A percentile compares a stretch with the other conserved stretches of the same genome.
Evolutionary conservation across 2,113 vertebrate genomes (phyloP).

Genomic region (Pholis gunnellus): DNA sequence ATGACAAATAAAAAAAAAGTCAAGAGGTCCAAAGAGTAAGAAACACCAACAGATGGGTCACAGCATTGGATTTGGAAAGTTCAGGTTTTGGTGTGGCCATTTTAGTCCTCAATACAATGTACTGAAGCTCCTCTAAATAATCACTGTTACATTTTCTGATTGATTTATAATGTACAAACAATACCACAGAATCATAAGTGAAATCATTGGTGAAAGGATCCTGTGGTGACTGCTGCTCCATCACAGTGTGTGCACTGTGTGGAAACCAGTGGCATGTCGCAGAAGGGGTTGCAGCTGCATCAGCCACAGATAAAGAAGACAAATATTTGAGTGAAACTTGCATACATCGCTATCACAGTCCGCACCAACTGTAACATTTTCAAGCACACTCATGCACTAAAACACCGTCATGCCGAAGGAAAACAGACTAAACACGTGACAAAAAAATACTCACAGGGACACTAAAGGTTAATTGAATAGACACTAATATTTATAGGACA

Average conservation of each 20-base stretch:
- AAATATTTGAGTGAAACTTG: background rate
- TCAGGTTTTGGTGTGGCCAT: background rate
- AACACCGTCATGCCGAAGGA: background rate
- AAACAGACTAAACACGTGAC: background rate
- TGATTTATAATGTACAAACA: background rate
- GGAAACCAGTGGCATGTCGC: background rate
- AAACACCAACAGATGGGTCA: background rate
- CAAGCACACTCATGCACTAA: background rate
- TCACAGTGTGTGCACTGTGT: background rate
- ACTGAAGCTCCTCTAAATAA: background rate
- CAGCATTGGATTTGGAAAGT: slow-evolving; percentile 5
- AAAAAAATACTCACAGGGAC: background rate
- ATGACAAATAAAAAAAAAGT: slow-evolving; percentile 9
- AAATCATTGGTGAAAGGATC: background rate
- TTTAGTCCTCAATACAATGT: background rate
- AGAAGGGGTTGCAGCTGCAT: background rate
- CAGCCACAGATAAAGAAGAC: slow-evolving; percentile 2
- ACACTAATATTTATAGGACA: background rate
- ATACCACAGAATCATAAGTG: background rate
- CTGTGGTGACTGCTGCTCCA: slow-evolving; percentile 1
- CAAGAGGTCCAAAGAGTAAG: background rate
- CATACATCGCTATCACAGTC: too few species aligned
- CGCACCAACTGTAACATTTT: background rate
- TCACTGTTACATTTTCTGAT: background rate
- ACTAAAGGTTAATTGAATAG: background rate